phyloP scores from a whole-genome alignment of 2,888 invertebrate genomes.

The Folsomia candida region DNA sequence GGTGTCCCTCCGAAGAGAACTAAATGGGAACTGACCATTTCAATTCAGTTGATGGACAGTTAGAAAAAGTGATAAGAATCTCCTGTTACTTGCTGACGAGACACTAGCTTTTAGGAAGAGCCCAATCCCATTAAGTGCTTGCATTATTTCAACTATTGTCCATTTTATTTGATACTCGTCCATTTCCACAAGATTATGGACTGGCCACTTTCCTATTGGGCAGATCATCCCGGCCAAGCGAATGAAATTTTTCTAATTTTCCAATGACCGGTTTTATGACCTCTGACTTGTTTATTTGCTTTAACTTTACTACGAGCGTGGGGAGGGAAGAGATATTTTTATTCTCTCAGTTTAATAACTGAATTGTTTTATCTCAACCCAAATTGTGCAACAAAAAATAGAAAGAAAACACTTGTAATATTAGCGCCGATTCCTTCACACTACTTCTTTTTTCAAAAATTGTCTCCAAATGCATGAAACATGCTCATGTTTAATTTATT shows the following conservation, averaged over 20 bases:
- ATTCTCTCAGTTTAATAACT: not conserved
- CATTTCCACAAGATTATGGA: no score
- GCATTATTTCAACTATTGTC: conserved; percentile 5
- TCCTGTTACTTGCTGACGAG: not conserved
- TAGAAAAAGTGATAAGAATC: not conserved
- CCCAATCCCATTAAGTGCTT: not conserved
- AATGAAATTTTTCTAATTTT: conserved; percentile 39
- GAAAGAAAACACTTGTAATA: no score
- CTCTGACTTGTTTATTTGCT: conserved; percentile 6
- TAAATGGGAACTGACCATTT: no score
- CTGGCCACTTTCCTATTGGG: no score
- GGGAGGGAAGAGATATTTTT: not conserved
- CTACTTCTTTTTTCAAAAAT: no score
- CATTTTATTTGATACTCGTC: no score
- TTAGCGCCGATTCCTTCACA: no score
- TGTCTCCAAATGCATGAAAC: no score
- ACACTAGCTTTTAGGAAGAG: not conserved
- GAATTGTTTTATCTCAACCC: not conserved
- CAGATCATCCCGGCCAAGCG: no score
- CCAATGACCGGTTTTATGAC: conserved; percentile 35
- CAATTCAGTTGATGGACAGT: not conserved
- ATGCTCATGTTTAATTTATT: no score
- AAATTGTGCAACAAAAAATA: no score
- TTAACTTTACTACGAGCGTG: not conserved
- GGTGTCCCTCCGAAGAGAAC: no score